Percentiles rank a stretch among this genome's conserved stretches.
phyloP scores from a whole-genome alignment of 23 tunicate genomes.

The Ascidia mentula region DNA sequence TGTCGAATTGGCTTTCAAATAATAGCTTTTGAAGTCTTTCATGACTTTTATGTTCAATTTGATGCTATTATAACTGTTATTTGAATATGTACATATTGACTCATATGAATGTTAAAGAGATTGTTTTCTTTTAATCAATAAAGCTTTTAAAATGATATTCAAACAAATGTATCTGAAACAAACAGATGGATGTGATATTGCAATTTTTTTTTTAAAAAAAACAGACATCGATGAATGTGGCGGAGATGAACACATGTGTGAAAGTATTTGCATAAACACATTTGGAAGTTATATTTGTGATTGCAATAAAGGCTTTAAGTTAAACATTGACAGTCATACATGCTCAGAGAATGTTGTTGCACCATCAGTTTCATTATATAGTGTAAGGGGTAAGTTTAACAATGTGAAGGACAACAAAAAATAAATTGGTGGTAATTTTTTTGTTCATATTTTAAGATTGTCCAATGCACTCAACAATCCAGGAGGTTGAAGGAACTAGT shows the following conservation, averaged over 20 bases:
- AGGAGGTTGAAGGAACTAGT: not conserved
- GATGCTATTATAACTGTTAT: too few relatives aligned
- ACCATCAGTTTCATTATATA: not conserved
- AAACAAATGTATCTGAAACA: too few relatives aligned
- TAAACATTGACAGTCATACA: slow-evolving; percentile 8
- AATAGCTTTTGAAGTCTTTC: too few relatives aligned
- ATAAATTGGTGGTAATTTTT: not conserved
- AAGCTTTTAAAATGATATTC: too few relatives aligned
- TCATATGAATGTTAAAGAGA: too few relatives aligned
- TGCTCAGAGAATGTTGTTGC: slow-evolving; percentile 10
- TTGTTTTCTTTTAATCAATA: too few relatives aligned
- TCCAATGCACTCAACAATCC: not conserved
- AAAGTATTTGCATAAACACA: slow-evolving; percentile 19
- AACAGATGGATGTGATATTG: too few relatives aligned
- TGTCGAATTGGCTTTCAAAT: too few relatives aligned
- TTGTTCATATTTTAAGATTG: not conserved
- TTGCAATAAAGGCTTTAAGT: slow-evolving; percentile 8
- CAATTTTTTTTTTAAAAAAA: too few relatives aligned
- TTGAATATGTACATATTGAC: too few relatives aligned
- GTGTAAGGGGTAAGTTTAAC: not conserved
- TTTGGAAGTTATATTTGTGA: slow-evolving; percentile 31
- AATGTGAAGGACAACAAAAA: not conserved
- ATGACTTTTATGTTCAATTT: too few relatives aligned
- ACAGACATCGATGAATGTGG: slow-evolving; percentile 35
- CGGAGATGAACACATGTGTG: not conserved